Evolutionary conservation across 2,113 vertebrate genomes (phyloP).

Genomic region (Orcinus orca): DNA sequence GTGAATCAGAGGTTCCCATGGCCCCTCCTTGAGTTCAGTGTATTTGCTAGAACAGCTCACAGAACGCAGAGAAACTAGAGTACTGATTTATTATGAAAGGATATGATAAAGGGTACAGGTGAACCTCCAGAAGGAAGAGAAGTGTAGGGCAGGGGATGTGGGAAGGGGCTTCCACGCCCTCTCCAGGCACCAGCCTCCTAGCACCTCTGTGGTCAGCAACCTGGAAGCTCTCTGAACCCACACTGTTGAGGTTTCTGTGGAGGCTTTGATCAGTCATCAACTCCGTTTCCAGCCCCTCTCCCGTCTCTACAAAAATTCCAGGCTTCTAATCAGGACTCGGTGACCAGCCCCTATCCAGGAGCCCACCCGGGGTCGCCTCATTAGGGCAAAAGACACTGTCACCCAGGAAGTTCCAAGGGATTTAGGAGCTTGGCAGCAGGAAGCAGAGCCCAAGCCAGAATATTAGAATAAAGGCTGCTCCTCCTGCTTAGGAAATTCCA

Average conservation of each 20-base stretch:
- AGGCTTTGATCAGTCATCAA: rapidly evolving
- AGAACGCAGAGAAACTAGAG: background rate
- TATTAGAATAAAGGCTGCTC: background rate
- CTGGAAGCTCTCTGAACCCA: background rate
- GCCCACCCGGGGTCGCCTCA: background rate
- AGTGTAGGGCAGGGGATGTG: rapidly evolving
- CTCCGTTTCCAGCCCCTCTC: background rate
- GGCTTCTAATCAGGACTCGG: background rate
- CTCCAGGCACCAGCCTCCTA: rapidly evolving
- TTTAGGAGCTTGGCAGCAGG: background rate
- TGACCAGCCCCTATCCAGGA: background rate
- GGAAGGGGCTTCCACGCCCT: background rate
- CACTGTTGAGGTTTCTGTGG: rapidly evolving
- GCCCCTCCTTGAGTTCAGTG: background rate
- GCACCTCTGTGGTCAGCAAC: background rate
- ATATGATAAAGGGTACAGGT: background rate
- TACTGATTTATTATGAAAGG: background rate
- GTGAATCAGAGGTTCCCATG: rapidly evolving
- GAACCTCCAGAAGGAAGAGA: background rate
- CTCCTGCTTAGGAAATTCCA: rapidly evolving
- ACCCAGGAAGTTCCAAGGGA: background rate
- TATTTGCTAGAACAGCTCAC: background rate
- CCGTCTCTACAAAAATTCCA: background rate
- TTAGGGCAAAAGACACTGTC: background rate
- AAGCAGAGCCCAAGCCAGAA: background rate